Evolutionary conservation across 2,888 invertebrate species (phyloP), one percentile per base, ranked within the genome.

Genomic region (Pycnomerus fuliginosus): DNA sequence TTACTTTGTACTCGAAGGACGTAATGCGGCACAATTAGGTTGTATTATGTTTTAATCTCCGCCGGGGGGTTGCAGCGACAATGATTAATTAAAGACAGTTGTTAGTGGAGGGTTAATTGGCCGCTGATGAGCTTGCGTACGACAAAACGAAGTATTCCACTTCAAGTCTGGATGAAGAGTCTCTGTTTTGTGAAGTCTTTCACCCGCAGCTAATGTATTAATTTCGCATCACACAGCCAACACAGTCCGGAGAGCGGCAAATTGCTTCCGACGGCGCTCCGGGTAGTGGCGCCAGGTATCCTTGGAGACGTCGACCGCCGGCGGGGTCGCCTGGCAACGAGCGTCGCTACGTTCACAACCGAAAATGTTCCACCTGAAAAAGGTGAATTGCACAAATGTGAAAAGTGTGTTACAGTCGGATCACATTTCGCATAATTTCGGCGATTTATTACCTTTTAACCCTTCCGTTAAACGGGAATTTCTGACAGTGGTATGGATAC

Each of bases 271-370:
- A 74, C 72, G 74, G 76, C 73, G 77, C 69, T 55, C 77, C 61
- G 76, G 78, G 65, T 74, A 77, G 71, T 78, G 79, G 58, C 80
- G 76, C 64, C 75, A 53, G 80, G 80, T 70, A 72, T 80, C 69
- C 71, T 70, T 70, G 72, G 73, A 72, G 74, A 71, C 73, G 71
- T 64, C 67, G 68, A 66, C 67, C 68, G 67, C 61, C 68, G 67
- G 65, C 65, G 59, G 66, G 62, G 68, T 79, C 78, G 61, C 77
- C 74, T 44, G 70, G 75, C 53, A 77, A 80, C 75, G 38, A 76
- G 76, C 70, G 73, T 79, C 71, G 66, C 75, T 59, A 55, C 60
- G 61, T 48, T 52, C 50, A 44, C 50, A 52, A 50, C 58, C 56
- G 48, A 60, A 52, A 60, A 54, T 55, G 56, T 55, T 52, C 50